A percentile compares a stretch with the other conserved stretches of the same genome.
Conservation (phyloP, 1,140 invertebrate genomes). For the Drosophila busckii region DNA sequence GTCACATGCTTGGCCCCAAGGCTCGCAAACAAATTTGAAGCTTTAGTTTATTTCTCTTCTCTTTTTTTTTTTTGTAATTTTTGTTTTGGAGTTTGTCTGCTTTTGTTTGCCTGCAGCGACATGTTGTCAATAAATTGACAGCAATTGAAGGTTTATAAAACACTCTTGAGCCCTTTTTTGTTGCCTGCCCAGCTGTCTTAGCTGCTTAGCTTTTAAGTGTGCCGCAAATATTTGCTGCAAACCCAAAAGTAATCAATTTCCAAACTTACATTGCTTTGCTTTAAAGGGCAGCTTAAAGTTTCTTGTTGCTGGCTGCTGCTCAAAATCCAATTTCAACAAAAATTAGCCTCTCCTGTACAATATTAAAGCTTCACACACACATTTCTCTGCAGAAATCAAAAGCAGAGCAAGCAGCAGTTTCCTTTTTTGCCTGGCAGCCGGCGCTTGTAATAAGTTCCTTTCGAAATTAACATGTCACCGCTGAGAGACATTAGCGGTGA, state of each 20-base stretch:
- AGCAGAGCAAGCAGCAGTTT: conserved; percentile 20
- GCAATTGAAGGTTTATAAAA: conserved; percentile 77
- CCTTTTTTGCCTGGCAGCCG: conserved; percentile 13
- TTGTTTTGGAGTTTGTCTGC: conserved; percentile 21
- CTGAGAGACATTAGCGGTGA: conserved; percentile 63
- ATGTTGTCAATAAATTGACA: conserved; percentile 77
- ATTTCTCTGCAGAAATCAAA: conserved; percentile 52
- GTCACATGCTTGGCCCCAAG: conserved; percentile 49
- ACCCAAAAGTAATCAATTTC: conserved; percentile 73
- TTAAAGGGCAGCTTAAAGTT: neutral
- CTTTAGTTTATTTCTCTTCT: conserved; percentile 1
- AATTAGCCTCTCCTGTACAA: conserved; percentile 59
- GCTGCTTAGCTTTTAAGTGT: conserved; percentile 16
- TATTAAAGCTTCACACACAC: conserved; percentile 62
- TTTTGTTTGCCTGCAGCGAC: conserved; percentile 57
- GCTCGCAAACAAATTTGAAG: conserved; percentile 67
- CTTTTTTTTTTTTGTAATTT: conserved; percentile 9
- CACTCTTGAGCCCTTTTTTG: conserved; percentile 51
- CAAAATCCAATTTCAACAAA: conserved; percentile 54
- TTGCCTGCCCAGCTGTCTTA: conserved; percentile 24
- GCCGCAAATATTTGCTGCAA: conserved; percentile 65
- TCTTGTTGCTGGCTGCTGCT: neutral
- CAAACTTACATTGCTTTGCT: conserved; percentile 9
- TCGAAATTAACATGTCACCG: conserved; percentile 70
- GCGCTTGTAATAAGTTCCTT: conserved; percentile 64